Percentiles rank a stretch among this genome's conserved stretches.
These are phyloP conservation scores for Zootermopsis nevadensis DNA, from an alignment of 2,888 invertebrate species.

Conservation along the genomic window DNA sequence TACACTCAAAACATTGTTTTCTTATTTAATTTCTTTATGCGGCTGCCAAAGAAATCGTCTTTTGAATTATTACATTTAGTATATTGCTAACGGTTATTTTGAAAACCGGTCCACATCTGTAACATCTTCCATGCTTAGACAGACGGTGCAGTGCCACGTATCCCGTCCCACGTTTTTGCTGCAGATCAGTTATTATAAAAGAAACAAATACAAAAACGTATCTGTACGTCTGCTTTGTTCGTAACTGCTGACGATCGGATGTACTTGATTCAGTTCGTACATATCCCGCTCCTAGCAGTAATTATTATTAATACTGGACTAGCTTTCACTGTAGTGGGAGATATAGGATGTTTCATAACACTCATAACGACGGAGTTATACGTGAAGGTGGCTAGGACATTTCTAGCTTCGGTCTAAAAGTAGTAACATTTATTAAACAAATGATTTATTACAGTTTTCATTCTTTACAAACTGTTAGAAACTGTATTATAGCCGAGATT, in stretches of 20 bases:
- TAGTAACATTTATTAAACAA: no score
- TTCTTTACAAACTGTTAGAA: no score
- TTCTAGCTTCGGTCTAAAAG: no score
- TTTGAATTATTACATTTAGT: not conserved
- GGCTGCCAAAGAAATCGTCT: not conserved
- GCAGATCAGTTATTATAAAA: not conserved
- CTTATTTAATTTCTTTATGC: no score
- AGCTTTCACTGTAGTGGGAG: not conserved
- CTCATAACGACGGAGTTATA: not conserved
- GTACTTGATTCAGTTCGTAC: conserved; percentile 9
- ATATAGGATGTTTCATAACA: not conserved
- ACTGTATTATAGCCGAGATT: no score
- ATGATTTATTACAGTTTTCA: no score
- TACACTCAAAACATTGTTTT: no score
- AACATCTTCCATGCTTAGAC: not conserved
- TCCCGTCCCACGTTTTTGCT: conserved; percentile 23
- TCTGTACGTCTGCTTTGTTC: not conserved
- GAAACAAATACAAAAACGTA: not conserved
- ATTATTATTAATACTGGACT: not conserved
- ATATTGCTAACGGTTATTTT: conserved; percentile 7
- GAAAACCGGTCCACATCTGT: not conserved
- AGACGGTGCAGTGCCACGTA: not conserved
- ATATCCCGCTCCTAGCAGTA: conserved; percentile 6
- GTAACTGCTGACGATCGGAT: not conserved
- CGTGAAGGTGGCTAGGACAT: no score